Evolutionary conservation across 2,113 vertebrate genomes (phyloP), one percentile per base, ranked within the genome.

Genomic region (Hemiscyllium ocellatum): DNA sequence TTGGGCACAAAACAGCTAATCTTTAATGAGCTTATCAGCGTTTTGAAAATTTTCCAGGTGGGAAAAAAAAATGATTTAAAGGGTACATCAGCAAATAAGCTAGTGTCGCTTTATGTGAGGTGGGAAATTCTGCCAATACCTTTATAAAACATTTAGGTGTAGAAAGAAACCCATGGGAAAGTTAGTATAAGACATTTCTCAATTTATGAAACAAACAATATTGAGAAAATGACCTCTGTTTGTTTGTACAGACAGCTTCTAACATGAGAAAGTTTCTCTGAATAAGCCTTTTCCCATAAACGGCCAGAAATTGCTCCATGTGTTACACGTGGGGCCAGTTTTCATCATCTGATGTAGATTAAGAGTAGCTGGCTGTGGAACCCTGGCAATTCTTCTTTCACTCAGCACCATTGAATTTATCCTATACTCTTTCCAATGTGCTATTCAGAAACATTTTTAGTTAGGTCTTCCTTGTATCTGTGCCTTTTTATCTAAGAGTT

Each of bases 401-500:
- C 7, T 20, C 37, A 42, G 37, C 20, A 83, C 80, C 37, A 7
- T 37, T 47, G 80, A 42, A 47, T 83, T 1, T 37, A 83, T 83
- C 37, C 4, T 6, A 4, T 20, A 83, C 17, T 83, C 37, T 17
- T 83, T 83, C 80, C 42, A 37, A 83, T 83, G 80, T 42, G 42
- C 78, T 15, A 83, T 83, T 19, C n/a, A 42, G 78, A 17, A 20
- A 42, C 37, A 47, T 42, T 19, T 20, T 42, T 83, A 22, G 37
- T 42, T 83, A 37, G 37, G 80, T 37, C 80, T 37, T 83, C 80
- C 37, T 7, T 83, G 80, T 83, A 83, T 83, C n/a, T 83, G 19
- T 83, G n/a, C 95, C 96, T 96, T 96, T 96, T 96, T 96, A 96
- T 97, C 96, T 97, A 96, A 96, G 96, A 96, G 97, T 97, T 96